Evolutionary conservation across 2,888 invertebrate genomes (phyloP).

Genomic region (Abrostola tripartita): DNA sequence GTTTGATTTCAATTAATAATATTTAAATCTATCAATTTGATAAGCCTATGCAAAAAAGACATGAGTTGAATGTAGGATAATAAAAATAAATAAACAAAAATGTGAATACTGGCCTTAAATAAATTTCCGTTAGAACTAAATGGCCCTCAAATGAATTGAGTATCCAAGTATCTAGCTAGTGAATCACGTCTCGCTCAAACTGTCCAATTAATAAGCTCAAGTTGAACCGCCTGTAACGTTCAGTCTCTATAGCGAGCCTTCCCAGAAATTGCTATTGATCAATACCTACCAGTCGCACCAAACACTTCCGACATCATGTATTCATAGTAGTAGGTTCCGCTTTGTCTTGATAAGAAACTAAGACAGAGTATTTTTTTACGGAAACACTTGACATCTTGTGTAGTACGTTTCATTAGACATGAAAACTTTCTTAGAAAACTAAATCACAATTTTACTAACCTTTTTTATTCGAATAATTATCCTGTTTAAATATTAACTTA

Average conservation of each 20-base stretch:
- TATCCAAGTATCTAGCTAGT: background rate
- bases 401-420: conserved; percentile 18
- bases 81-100: no score
- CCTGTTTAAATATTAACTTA: conserved; percentile 10
- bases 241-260: conserved; percentile 11
- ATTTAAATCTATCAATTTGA: no score
- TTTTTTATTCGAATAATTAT: background rate
- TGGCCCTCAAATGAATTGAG: background rate
- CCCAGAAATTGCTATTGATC: conserved; percentile 7
- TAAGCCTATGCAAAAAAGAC: no score
- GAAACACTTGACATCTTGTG: conserved; percentile 15
- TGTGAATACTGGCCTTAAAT: no score
- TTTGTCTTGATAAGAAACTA: background rate
- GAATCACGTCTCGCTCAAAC: conserved; percentile 2
- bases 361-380: background rate
- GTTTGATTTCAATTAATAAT: no score
- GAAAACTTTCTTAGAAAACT: background rate
- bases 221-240: background rate
- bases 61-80: no score
- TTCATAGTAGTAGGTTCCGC: conserved; percentile 5
- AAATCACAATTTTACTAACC: background rate
- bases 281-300: conserved; percentile 1
- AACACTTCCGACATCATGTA: conserved; percentile 18
- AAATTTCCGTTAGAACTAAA: no score
- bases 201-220: conserved; percentile 6